These are phyloP conservation scores for Eubasilissa splendida DNA, from an alignment of 2,888 invertebrate genomes.

Conservation along the genomic window DNA sequence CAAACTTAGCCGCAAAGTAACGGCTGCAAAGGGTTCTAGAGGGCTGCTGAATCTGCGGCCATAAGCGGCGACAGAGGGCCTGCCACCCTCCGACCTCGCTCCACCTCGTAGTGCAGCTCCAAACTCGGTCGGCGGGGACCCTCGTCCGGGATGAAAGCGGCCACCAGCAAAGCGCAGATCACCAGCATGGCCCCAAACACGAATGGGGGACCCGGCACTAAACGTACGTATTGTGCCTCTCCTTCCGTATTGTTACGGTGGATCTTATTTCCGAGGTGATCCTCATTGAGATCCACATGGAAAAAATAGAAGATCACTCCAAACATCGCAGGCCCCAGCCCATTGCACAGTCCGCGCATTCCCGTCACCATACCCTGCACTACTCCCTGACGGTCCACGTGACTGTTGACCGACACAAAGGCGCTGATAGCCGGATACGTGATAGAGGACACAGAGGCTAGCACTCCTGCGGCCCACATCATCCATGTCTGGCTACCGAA, in stretches of 20 bases:
- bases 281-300: conserved; percentile 95
- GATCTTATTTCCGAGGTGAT: conserved; percentile 65
- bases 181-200: conserved; percentile 98
- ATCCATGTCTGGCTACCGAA: conserved; percentile 98
- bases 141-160: conserved; percentile 87
- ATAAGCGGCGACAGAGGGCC: conserved; percentile 86
- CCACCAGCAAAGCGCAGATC: conserved; percentile 94
- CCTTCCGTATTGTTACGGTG: conserved; percentile 64
- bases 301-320: conserved; percentile 99
- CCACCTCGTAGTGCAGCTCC: conserved; percentile 85
- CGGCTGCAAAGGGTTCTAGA: conserved; percentile 67
- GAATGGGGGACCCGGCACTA: conserved; percentile 98
- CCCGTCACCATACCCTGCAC: conserved; percentile 99
- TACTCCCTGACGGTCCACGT: conserved; percentile 96
- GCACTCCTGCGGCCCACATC: conserved; percentile 99
- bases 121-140: conserved; percentile 66
- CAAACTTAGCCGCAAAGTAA: not conserved
- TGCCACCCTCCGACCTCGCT: conserved; percentile 83
- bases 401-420: conserved; percentile 97
- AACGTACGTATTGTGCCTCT: conserved; percentile 75
- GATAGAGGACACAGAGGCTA: conserved; percentile 96
- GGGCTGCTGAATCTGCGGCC: conserved; percentile 83
- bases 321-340: conserved; percentile 98
- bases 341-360: conserved; percentile 97
- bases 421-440: conserved; percentile 99